phyloP scores from a whole-genome alignment of 2,113 vertebrate species.

The Phalacrocorax pelagicus region DNA sequence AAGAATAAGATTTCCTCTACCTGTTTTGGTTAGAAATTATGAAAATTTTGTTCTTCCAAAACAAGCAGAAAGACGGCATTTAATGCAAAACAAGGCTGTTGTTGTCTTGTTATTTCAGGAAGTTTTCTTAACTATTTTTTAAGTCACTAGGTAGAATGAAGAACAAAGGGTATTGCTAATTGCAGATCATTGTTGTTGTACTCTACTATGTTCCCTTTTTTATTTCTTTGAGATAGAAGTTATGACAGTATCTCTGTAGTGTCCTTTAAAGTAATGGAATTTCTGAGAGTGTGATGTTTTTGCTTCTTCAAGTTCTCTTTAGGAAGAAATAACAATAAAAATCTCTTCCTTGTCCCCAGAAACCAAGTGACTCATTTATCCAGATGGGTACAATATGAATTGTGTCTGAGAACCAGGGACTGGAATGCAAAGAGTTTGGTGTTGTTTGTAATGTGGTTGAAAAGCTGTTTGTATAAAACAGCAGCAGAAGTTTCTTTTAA shows the following conservation, averaged over 20 bases:
- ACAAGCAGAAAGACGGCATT: neutral
- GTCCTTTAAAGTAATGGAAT: slow-evolving; percentile 1
- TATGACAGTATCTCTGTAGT: neutral
- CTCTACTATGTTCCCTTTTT: neutral
- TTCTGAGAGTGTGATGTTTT: neutral
- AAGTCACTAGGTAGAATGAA: neutral
- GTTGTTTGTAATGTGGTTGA: slow-evolving; percentile 49
- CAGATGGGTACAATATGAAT: slow-evolving; percentile 71
- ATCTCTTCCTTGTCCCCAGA: slow-evolving; percentile 59
- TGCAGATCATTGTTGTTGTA: neutral
- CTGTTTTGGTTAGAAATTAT: neutral
- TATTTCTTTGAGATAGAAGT: neutral
- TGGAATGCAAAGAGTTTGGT: slow-evolving; percentile 50
- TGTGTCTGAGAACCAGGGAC: slow-evolving; percentile 34
- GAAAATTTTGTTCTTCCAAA: neutral
- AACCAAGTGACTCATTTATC: slow-evolving; percentile 54
- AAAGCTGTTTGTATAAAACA: slow-evolving; percentile 25
- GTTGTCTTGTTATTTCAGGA: neutral
- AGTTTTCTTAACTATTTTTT: neutral
- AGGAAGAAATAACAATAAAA: slow-evolving; percentile 48
- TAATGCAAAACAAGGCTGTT: neutral
- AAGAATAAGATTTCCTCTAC: neutral
- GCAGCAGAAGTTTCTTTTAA: slow-evolving; percentile 28
- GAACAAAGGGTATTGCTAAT: neutral
- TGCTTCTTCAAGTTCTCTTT: neutral